Conservation (phyloP, 2,113 vertebrate genomes). For the Callorhinus ursinus region DNA sequence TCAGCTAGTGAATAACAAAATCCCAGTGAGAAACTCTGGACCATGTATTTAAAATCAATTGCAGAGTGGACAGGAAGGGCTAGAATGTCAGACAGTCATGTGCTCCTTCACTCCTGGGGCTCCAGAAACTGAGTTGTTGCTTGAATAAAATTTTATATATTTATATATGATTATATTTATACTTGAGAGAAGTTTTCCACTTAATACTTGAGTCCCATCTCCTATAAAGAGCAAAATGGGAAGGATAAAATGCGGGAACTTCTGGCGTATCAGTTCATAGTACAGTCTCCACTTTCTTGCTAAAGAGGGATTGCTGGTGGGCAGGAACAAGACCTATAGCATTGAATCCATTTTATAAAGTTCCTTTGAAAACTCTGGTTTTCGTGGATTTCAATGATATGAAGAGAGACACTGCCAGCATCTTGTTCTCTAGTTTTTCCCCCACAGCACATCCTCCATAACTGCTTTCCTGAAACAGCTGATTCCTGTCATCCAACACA, state of each 20-base stretch:
- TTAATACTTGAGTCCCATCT: not conserved
- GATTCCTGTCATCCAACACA: not conserved
- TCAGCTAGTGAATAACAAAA: not conserved
- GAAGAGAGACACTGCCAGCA: not conserved
- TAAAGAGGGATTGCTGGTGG: not conserved
- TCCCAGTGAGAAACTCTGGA: not conserved
- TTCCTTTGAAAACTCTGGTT: not conserved
- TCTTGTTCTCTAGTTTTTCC: not conserved
- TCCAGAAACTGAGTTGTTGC: not conserved
- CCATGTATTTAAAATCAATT: not conserved
- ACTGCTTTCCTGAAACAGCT: not conserved
- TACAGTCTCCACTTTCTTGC: not conserved
- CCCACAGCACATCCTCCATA: accelerated
- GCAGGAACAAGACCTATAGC: not conserved
- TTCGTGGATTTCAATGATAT: not conserved
- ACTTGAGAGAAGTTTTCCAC: not conserved
- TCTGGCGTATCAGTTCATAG: not conserved
- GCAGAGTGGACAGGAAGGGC: not conserved
- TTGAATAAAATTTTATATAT: not conserved
- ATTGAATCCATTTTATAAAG: not conserved
- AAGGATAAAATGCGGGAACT: not conserved
- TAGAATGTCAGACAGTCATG: accelerated
- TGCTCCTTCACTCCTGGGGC: not conserved
- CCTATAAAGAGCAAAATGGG: not conserved
- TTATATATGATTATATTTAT: not conserved